A percentile compares a stretch with the other conserved stretches of the same genome.
Conservation (phyloP, 2,888 invertebrate species). For the Sarcophaga carnaria region DNA sequence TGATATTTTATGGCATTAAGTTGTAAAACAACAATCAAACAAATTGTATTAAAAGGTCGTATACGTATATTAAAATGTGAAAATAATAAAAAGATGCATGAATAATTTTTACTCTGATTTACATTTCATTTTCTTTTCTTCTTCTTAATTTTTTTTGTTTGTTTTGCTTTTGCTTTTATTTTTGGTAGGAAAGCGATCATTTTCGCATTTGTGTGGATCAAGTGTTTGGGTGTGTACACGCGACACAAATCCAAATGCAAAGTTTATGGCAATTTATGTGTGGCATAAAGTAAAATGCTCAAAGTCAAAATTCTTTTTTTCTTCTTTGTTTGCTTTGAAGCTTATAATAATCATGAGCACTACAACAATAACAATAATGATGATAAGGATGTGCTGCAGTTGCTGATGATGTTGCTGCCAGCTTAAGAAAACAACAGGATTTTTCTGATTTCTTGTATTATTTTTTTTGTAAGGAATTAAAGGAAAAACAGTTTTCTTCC, state of each 20-base stretch:
- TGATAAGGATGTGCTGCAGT: neutral
- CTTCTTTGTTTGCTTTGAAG: neutral
- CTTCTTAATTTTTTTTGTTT: neutral
- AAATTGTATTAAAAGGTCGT: slow-evolving; percentile 61
- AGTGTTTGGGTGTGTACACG: neutral
- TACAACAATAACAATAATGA: slow-evolving; percentile 7
- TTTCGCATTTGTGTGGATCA: neutral
- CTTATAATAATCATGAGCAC: neutral
- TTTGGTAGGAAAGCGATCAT: neutral
- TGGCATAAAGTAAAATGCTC: neutral
- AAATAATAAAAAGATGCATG: slow-evolving; percentile 53
- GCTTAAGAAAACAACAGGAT: slow-evolving; percentile 34
- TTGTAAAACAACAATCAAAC: slow-evolving; percentile 57
- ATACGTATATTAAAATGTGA: slow-evolving; percentile 52
- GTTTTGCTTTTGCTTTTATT: neutral
- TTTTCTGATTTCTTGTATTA: slow-evolving; percentile 11
- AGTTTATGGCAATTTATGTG: slow-evolving; percentile 50
- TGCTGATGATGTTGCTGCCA: slow-evolving; percentile 35
- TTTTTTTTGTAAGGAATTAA: slow-evolving; percentile 9
- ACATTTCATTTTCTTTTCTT: neutral
- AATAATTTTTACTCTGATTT: slow-evolving; percentile 26
- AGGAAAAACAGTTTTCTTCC: neutral
- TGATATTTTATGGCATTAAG: slow-evolving; percentile 55
- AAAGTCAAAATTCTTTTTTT: neutral
- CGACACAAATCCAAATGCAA: slow-evolving; percentile 20